Percentiles rank a stretch among this genome's conserved stretches.
Conservation (phyloP, 2,113 vertebrate genomes). For the Noturus placidus region DNA sequence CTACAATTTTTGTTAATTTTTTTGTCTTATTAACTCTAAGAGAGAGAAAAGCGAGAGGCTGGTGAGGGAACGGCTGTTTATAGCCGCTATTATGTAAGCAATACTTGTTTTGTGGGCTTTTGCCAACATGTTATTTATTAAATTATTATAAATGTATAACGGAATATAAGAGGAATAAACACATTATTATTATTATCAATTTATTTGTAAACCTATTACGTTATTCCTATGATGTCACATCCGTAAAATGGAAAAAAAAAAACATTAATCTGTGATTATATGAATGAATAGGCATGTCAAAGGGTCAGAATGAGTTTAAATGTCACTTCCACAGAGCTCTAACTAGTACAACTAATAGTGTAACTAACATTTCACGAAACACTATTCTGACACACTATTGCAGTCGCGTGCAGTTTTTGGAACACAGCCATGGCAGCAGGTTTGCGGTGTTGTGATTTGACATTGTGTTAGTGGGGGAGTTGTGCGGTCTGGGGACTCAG, state of each 20-base stretch:
- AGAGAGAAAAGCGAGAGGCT: not conserved
- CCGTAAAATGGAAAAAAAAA: not conserved
- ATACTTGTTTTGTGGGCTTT: not conserved
- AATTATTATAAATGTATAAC: not conserved
- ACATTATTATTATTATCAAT: not conserved
- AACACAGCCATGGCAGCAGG: not conserved
- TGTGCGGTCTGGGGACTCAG: not conserved
- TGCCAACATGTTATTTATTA: not conserved
- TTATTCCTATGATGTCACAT: not conserved
- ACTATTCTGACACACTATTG: not conserved
- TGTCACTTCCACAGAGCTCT: not conserved
- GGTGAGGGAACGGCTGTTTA: not conserved
- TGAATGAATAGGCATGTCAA: not conserved
- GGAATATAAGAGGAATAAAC: not conserved
- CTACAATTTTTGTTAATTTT: too few species aligned
- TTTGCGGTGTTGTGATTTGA: not conserved
- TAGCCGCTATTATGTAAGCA: not conserved
- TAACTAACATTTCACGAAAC: not conserved
- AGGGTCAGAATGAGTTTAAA: not conserved
- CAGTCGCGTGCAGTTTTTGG: constrained; percentile 7
- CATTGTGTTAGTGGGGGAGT: not conserved
- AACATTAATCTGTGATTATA: not conserved
- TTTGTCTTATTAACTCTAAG: not conserved
- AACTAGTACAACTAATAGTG: not conserved
- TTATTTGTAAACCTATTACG: not conserved